Evolutionary conservation across 2,113 vertebrate species (phyloP).

Genomic region (Aviceda subcristata): DNA sequence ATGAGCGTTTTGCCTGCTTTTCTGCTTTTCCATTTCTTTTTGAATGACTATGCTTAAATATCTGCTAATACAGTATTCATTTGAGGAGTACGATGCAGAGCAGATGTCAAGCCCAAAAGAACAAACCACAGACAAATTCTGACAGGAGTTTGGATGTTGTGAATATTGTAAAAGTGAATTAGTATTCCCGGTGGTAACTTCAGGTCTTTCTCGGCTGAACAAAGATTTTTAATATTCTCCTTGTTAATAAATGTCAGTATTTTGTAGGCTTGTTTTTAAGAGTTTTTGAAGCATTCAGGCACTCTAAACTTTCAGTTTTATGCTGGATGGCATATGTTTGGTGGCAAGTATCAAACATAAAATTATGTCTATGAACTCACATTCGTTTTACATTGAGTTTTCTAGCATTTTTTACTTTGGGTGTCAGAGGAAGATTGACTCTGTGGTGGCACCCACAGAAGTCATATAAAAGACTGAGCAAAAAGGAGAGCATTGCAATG

Average conservation of each 20-base stretch:
- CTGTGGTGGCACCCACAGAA: neutral
- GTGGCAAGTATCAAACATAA: neutral
- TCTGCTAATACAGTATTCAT: neutral
- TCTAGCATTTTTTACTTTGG: neutral
- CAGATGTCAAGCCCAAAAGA: neutral
- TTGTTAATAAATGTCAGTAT: neutral
- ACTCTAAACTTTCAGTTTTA: neutral
- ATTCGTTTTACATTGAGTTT: neutral
- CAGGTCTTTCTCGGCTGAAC: neutral
- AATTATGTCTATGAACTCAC: neutral
- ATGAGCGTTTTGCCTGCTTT: neutral
- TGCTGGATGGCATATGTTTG: neutral
- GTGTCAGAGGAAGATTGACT: neutral
- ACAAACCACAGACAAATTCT: slow-evolving; percentile 13
- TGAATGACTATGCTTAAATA: neutral
- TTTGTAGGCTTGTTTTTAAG: neutral
- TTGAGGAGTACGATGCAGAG: neutral
- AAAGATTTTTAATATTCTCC: neutral
- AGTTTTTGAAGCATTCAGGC: neutral
- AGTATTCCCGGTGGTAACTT: neutral
- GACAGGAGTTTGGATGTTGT: neutral
- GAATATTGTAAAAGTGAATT: neutral
- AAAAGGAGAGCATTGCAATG: neutral
- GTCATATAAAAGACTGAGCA: neutral
- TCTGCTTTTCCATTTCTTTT: neutral